Evolutionary conservation across 2,888 invertebrate species (phyloP).

Genomic region (Ommatoiulus sabulosus): DNA sequence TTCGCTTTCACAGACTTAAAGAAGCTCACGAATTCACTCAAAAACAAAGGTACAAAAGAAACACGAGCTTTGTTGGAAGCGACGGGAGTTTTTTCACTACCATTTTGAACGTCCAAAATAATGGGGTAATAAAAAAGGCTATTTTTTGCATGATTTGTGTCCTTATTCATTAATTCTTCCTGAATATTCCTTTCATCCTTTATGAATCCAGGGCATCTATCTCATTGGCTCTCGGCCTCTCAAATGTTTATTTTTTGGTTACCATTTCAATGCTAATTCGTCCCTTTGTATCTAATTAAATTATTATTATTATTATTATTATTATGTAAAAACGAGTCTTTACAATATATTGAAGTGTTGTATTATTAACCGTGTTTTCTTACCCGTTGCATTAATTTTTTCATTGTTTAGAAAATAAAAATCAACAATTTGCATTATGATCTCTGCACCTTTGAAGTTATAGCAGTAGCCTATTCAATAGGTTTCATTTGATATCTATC

Average conservation of each 20-base stretch:
- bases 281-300: constrained; percentile 41
- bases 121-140: constrained; percentile 15
- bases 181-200: not conserved
- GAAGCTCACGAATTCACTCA: not conserved
- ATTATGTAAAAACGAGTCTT: constrained; percentile 48
- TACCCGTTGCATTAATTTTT: constrained; percentile 46
- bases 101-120: constrained; percentile 21
- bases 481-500: too few species aligned
- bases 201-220: not conserved
- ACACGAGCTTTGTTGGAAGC: not conserved
- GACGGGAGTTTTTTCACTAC: not conserved
- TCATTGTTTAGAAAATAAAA: constrained; percentile 48
- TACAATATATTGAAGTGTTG: constrained; percentile 45
- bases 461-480: too few species aligned
- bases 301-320: constrained; percentile 38
- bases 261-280: constrained; percentile 31
- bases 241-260: constrained; percentile 44
- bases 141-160: constrained; percentile 33
- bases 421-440: constrained; percentile 19
- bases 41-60: constrained; percentile 14
- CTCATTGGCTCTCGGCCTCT: constrained; percentile 16
- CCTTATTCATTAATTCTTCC: not conserved
- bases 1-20: not conserved
- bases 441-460: not conserved
- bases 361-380: constrained; percentile 48